Conservation (phyloP, 1,140 invertebrate genomes). For the Acromyrmex echinatior region DNA sequence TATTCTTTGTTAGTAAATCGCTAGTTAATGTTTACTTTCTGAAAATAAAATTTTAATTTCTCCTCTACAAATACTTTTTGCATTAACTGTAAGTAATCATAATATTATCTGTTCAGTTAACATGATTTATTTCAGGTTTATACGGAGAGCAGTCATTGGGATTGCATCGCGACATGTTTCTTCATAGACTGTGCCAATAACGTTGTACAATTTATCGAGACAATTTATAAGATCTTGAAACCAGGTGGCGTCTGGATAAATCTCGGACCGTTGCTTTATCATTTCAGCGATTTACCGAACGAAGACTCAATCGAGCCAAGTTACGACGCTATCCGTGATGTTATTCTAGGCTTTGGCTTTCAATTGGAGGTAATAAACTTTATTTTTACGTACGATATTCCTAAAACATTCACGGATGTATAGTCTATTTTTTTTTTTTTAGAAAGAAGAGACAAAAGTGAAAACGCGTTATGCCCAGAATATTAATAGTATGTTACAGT, state of each 20-base stretch:
- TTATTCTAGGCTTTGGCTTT: slow-evolving; percentile 96
- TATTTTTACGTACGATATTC: not conserved
- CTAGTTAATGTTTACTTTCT: no score
- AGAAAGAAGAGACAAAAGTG: slow-evolving; percentile 92
- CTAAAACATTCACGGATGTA: not conserved
- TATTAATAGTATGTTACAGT: slow-evolving; percentile 96
- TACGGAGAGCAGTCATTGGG: slow-evolving; percentile 92
- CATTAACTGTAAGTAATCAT: not conserved
- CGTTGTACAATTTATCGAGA: slow-evolving; percentile 97
- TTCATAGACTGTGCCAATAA: slow-evolving; percentile 99
- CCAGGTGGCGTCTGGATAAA: slow-evolving; percentile 96
- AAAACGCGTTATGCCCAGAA: slow-evolving; percentile 97
- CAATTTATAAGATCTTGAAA: slow-evolving; percentile 96
- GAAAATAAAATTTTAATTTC: no score
- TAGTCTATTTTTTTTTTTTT: slow-evolving; percentile 65
- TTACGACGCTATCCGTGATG: slow-evolving; percentile 93
- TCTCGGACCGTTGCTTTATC: slow-evolving; percentile 97
- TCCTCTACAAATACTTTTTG: no score
- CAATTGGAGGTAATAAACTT: slow-evolving; percentile 90
- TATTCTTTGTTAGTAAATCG: no score
- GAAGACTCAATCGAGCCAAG: slow-evolving; percentile 98
- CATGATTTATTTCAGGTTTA: slow-evolving; percentile 89
- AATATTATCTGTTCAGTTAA: slow-evolving; percentile 1
- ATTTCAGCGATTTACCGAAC: slow-evolving; percentile 95
- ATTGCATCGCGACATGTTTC: slow-evolving; percentile 98